Evolutionary conservation across 2,113 vertebrate species (phyloP), one percentile per base, ranked within the genome.

Genomic region (Melanostigma gelatinosum): DNA sequence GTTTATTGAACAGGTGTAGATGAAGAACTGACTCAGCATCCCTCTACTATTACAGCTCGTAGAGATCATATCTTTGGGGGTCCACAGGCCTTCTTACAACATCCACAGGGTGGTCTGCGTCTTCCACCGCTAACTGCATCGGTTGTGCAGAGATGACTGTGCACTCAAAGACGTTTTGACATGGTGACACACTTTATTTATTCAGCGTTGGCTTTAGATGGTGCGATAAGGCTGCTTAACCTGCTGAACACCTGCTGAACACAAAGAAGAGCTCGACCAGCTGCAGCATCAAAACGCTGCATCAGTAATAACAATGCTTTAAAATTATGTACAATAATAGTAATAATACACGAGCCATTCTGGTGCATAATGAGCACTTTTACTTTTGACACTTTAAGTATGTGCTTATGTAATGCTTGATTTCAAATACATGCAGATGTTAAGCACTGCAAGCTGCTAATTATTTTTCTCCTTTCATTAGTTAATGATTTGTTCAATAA

Each of bases 61-160:
- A 22, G 46, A 24, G 27, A 58, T 18, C 36, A 29, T 9, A 65
- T 52, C 29, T 71, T 20, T 52, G 50, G 18, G 44, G 55, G 46
- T 77, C 50, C n/a, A 27, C n/a, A 6, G 18, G 48, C 44, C 34
- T 38, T 40, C 38, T 8, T 40, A 40, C 40, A 40, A 40, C 40
- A 40, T 42, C 40, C 40, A 42, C 40, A 42, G 10, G 10, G 40
- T 42, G 40, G 40, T 1, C 40, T 42, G 40, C 18, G 8, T 22
- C 8, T 18, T 64, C 46, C 27, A 20, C 18, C 36, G 27, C 13
- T 5, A 0, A 44, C 8, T 12, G 0, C 13, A 20, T 24, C 0
- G 8, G 1, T 2, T 15, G n/a, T 80, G 42, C 61, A 71, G 67
- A 65, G 32, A 79, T 86, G 80, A 88, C 80, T 86, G 52, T 58